Evolutionary conservation across 2,888 invertebrate genomes (phyloP), one percentile per base, ranked within the genome.

Genomic region (Chymomyza amoena): DNA sequence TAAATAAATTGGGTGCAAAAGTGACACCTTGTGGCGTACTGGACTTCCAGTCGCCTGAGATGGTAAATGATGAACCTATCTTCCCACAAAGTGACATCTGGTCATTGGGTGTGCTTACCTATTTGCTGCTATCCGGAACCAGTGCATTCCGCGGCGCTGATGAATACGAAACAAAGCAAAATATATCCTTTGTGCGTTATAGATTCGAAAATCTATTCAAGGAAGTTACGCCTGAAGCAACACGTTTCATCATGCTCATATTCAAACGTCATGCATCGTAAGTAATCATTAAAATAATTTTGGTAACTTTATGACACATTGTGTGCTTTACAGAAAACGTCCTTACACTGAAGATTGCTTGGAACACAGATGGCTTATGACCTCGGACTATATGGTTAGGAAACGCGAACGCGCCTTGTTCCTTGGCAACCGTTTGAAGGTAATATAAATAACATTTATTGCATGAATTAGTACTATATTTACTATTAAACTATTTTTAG

Each of bases 281-380:
- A 93, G 93, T 92, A 61, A 32, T 13, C 50, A 45, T n/a, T 52
- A 20, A 25, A 4, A 28, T 4, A 16, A 25, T 3, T 28, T 15
- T 7, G 32, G 4, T 4, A 66, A 52, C 20, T 2, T n/a, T 50
- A 9, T 2, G 6, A 28, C 32, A 39, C 57, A 57, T 60, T 32
- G 51, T 5, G 15, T 60, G 50, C 52, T 51, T 52, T 93, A 66
- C 89, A 97, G 97, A 80, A 98, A 99, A 94, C 94, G 99, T 87
- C 98, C 99, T 76, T 94, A 96, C 61, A 95, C 97, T 0, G 98
- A 98, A 91, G 99, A 99, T 92, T 98, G 98, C 88, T 94, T 97
- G 90, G 98, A 98, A 90, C 98, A 99, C 92, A 95, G 98, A 91
- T 99, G 99, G 99, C 93, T 99, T 68, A 94, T 97, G 83, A 96